These are phyloP conservation scores for Stenichneumon culpator DNA, from an alignment of 2,888 invertebrate genomes.

Conservation along the genomic window DNA sequence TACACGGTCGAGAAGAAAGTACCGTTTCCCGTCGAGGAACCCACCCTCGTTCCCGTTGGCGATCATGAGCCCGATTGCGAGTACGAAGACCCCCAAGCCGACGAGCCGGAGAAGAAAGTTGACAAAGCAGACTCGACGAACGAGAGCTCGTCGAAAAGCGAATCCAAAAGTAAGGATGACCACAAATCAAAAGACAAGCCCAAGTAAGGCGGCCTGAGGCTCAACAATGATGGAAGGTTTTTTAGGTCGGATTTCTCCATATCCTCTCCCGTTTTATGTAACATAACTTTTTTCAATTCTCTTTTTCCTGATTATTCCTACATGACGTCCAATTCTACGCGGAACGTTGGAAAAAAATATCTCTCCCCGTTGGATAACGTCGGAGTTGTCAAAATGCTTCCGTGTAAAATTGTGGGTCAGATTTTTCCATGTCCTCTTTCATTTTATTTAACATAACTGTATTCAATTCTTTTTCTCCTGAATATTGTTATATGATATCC, in stretches of 20 bases:
- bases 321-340: background rate
- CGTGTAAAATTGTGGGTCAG: background rate
- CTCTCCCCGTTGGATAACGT: background rate
- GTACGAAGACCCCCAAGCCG: conserved; percentile 52
- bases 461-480: too few relatives aligned
- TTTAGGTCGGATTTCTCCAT: background rate
- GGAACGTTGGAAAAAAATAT: background rate
- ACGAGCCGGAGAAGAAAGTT: conserved; percentile 50
- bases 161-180: conserved; percentile 21
- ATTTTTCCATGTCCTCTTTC: background rate
- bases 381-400: background rate
- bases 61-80: conserved; percentile 64
- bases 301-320: background rate
- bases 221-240: background rate
- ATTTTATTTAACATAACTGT: background rate
- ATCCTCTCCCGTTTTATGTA: background rate
- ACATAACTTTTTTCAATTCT: background rate
- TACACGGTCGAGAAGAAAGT: conserved; percentile 85
- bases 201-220: background rate
- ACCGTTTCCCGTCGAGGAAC: conserved; percentile 90
- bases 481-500: background rate
- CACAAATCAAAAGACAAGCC: background rate
- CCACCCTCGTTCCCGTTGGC: conserved; percentile 87
- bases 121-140: conserved; percentile 22
- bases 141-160: conserved; percentile 11